Base-by-base conservation (phyloP, 2,888 invertebrate species). In the Agrochola circellaris region DNA sequence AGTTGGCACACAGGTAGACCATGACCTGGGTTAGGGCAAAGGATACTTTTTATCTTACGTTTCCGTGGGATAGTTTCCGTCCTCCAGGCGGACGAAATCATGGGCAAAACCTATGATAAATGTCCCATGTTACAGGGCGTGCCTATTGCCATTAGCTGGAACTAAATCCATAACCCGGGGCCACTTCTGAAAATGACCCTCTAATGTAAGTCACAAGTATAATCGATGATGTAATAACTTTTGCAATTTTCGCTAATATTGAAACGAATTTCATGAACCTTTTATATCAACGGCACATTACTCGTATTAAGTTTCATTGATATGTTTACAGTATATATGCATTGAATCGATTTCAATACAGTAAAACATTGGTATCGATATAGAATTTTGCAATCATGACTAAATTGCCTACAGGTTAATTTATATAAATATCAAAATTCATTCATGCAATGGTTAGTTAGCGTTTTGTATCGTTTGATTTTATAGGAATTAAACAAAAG, bases 341-440 rank as follows among this genome's bases (percentile, higher is more conserved):
- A 34, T 66, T 69, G 34, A 26, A 62, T 30, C 5, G 13, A 70
- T 70, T 70, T 58, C 54, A 62, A 62, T 42, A 66, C 23, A 34
- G 4, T 11, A 7, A 58, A 68, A 67, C 26, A 61, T 17, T 20
- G 17, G 17, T 42, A 30, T 15, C 48, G 7, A n/a, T 60, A 42
- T 45, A 66, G 34, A 79, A 58, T 60, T 45, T 83, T 76, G 70
- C 75, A 60, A 20, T 38, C 8, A 65, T 65, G 34, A 48, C 65
- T 51, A 66, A 42, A 77, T 73, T 58, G 23, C 48, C 15, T 61
- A 62, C n/a, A 58, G n/a, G 42, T 54, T 62, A 34, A 62, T 81
- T 66, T 54, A 45, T 69, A 69, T 62, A 30, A 23, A 20, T 65
- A 70, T 70, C 42, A 26, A 79, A 69, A 61, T 73, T 54, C 0